phyloP scores from a whole-genome alignment of 2,888 invertebrate species.

The Oeneis ivallda region DNA sequence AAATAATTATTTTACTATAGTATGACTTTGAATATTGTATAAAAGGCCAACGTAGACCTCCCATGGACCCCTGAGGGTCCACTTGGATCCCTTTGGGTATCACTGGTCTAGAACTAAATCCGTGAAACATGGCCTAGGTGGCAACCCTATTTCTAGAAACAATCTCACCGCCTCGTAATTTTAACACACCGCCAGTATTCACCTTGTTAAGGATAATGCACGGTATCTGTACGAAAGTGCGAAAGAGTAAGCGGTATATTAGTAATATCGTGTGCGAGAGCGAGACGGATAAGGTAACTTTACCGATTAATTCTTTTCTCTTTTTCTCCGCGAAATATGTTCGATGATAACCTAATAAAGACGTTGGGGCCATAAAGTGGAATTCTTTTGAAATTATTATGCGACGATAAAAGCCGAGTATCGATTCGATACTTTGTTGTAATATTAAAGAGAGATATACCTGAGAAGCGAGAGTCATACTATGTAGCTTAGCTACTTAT shows the following conservation, averaged over 20 bases:
- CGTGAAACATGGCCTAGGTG: background rate
- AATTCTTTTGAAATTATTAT: constrained; percentile 18
- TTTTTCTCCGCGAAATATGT: constrained; percentile 19
- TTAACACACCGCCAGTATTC: constrained; percentile 35
- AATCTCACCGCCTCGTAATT: constrained; percentile 31
- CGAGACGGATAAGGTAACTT: constrained; percentile 6
- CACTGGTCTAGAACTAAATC: background rate
- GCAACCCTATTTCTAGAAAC: constrained; percentile 22
- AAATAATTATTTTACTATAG: too few species aligned
- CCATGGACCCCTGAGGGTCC: too few species aligned
- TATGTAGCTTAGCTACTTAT: background rate
- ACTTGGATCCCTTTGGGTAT: too few species aligned
- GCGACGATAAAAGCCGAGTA: constrained; percentile 8
- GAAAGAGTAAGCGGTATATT: constrained; percentile 12
- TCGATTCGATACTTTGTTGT: background rate
- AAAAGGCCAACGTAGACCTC: too few species aligned
- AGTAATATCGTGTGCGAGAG: background rate
- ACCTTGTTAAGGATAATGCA: constrained; percentile 21
- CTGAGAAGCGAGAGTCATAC: background rate
- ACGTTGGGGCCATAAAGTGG: constrained; percentile 4
- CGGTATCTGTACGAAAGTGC: constrained; percentile 7
- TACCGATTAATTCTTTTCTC: constrained; percentile 13
- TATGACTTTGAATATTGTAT: too few species aligned
- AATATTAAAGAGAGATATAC: background rate
- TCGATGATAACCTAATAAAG: constrained; percentile 18